Percentiles rank a stretch among this genome's conserved stretches.
Conservation (phyloP, 92 coral and sea anemone species). For the Umimayanthus chanpuru region DNA sequence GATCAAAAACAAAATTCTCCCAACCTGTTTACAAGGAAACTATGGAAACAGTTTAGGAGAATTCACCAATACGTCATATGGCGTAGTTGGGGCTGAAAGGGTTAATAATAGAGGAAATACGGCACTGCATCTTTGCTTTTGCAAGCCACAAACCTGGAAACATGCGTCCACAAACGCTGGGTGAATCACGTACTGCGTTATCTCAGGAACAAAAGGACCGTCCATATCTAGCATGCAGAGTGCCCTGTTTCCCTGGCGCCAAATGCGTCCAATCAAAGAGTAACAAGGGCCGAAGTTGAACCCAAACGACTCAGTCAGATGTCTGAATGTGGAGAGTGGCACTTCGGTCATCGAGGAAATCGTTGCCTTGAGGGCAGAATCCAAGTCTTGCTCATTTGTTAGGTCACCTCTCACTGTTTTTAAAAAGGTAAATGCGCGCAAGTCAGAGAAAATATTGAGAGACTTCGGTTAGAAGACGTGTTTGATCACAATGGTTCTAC, state of each 20-base stretch:
- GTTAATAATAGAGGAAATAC: background rate
- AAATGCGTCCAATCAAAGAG: constrained; percentile 68
- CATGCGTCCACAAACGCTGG: constrained; percentile 92
- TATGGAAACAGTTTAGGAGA: too few relatives aligned
- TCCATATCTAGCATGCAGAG: constrained; percentile 65
- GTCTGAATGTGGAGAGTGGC: constrained; percentile 62
- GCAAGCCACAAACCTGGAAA: constrained; percentile 75
- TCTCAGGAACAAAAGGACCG: constrained; percentile 44
- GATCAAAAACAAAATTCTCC: too few relatives aligned
- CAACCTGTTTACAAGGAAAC: too few relatives aligned
- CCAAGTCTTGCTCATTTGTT: background rate
- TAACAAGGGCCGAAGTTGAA: constrained; percentile 80
- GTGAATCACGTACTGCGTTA: constrained; percentile 72
- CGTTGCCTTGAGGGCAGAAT: constrained; percentile 39
- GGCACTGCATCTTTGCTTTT: background rate
- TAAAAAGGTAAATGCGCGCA: background rate
- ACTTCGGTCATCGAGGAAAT: constrained; percentile 56
- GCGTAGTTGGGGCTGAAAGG: too few relatives aligned
- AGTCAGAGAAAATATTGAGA: background rate
- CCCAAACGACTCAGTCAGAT: constrained; percentile 61
- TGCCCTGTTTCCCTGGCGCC: constrained; percentile 70
- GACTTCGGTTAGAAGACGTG: background rate
- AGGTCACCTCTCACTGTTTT: background rate
- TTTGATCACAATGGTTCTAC: background rate
- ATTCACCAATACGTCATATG: too few relatives aligned